Conservation (phyloP, 2,888 invertebrate genomes). For the Mythimna ferrago region DNA sequence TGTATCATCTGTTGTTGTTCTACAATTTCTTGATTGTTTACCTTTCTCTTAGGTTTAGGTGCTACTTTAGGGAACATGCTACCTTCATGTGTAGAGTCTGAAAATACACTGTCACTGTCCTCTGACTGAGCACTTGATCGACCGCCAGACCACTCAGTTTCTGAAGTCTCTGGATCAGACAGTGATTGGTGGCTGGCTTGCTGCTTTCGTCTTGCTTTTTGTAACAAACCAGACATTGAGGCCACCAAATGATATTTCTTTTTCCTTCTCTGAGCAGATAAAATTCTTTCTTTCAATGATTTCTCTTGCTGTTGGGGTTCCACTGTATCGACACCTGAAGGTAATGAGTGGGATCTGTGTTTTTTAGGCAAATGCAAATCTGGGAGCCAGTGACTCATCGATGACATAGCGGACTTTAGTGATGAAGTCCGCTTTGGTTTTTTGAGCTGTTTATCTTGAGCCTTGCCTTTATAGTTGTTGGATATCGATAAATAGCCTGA, state of each 20-base stretch:
- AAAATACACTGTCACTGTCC: slow-evolving; percentile 94
- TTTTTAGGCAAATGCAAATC: slow-evolving; percentile 95
- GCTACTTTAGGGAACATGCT: slow-evolving; percentile 92
- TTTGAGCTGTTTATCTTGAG: slow-evolving; percentile 90
- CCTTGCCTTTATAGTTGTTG: slow-evolving; percentile 91
- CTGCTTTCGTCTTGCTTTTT: slow-evolving; percentile 95
- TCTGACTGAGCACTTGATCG: slow-evolving; percentile 93
- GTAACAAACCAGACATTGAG: slow-evolving; percentile 96
- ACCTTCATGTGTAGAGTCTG: slow-evolving; percentile 92
- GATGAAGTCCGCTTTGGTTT: slow-evolving; percentile 94
- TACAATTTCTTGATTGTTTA: slow-evolving; percentile 87
- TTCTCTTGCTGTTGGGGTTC: slow-evolving; percentile 88
- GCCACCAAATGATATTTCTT: slow-evolving; percentile 95
- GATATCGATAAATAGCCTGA: slow-evolving; percentile 95
- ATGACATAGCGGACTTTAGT: slow-evolving; percentile 95
- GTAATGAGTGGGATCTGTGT: slow-evolving; percentile 95
- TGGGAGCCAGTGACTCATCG: slow-evolving; percentile 95
- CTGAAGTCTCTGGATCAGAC: slow-evolving; percentile 95
- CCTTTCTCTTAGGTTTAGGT: slow-evolving; percentile 84
- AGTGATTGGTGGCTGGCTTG: slow-evolving; percentile 92
- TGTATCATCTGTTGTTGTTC: slow-evolving; percentile 88
- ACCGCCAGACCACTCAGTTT: slow-evolving; percentile 92
- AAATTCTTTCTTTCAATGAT: slow-evolving; percentile 85
- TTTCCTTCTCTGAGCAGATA: slow-evolving; percentile 91
- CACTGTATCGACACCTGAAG: slow-evolving; percentile 92